These are phyloP conservation scores for Oceanites oceanicus DNA, from an alignment of 2,113 vertebrate genomes.

Conservation along the genomic window DNA sequence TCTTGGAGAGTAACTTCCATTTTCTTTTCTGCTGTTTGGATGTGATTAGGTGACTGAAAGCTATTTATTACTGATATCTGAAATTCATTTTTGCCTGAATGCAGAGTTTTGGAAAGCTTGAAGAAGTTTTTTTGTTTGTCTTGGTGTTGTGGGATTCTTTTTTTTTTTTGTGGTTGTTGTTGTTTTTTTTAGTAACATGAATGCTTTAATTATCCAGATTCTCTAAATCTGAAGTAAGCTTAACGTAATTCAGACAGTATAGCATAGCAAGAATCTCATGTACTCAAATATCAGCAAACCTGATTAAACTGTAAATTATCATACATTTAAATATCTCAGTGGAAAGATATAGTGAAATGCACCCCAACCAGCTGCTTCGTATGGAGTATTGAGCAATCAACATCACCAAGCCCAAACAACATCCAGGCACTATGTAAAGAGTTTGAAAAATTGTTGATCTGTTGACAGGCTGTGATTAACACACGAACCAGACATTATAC, in stretches of 20 bases:
- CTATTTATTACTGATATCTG: background rate
- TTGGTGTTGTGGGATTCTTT: background rate
- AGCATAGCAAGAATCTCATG: background rate
- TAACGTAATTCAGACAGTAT: background rate
- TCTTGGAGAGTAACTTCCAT: background rate
- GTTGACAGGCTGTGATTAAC: background rate
- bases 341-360: background rate
- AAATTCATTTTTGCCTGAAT: background rate
- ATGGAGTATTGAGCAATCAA: background rate
- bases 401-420: background rate
- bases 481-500: background rate
- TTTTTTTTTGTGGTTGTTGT: background rate
- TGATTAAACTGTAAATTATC: conserved; percentile 3
- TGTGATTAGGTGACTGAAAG: background rate
- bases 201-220: background rate
- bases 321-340: background rate
- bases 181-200: background rate
- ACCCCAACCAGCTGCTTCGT: background rate
- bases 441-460: background rate
- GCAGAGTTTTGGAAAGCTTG: background rate
- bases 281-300: background rate
- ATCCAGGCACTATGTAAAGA: background rate
- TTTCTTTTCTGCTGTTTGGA: background rate
- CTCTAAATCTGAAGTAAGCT: background rate
- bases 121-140: background rate